Base-by-base conservation (phyloP, 2,113 vertebrate genomes). In the Pseudorasbora parva region DNA sequence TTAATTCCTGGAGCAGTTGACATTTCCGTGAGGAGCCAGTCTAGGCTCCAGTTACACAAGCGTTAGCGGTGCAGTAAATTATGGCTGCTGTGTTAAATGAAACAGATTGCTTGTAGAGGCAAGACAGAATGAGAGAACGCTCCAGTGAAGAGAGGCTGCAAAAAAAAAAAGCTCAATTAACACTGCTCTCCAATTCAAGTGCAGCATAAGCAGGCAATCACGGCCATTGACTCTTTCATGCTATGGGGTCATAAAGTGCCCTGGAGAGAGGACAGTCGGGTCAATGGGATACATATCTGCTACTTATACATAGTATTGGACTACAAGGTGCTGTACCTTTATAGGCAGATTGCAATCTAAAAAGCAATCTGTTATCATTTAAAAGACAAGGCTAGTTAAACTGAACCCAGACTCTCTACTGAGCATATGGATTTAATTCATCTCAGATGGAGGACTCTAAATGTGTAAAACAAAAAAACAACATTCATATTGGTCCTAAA, bases 111-210 rank as follows among this genome's bases (percentile, higher is more conserved):
- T 88, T 88, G 33, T 69, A 64, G 87, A 84, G 45, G 43, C 60
- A 82, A 83, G 85, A 80, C 66, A 81, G 87, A 89, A 77, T 41
- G 88, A 88, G 84, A 54, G 76, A 68, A 75, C 41, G 78, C 88
- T 90, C 71, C 76, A 87, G 78, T 73, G 71, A 74, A 86, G 80
- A 87, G 85, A 85, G 74, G 78, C 78, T 82, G 43, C 80, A 85
- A 75, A 85, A 75, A 84, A 71, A 93, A 93, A 92, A 91, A 88
- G 90, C 90, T 93, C 91, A 87, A 94, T 95, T 94, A 94, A 92
- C 91, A 88, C 83, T 45, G 88, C 90, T 90, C 90, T 92, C 91
- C 90, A 90, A 88, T 90, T 92, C 86, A 89, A 93, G 92, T 89
- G 91, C 69, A 74, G 86, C 82, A 84, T 88, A 56, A 71, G 7